Conservation (phyloP, 2,797 vertebrate species). For the Myripristis murdjan region DNA sequence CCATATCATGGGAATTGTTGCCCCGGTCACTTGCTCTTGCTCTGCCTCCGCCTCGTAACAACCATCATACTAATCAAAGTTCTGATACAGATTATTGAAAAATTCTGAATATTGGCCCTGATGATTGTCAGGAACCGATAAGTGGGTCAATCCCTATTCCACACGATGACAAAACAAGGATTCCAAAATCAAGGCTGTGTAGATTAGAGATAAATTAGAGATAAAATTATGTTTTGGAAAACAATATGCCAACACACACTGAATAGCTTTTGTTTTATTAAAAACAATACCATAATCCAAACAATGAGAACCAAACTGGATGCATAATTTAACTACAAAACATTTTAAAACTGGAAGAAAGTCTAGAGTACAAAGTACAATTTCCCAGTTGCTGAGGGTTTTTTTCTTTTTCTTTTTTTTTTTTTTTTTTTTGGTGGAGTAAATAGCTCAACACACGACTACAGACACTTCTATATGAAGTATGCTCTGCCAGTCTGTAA, state of each 20-base stretch:
- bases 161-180: too few relatives aligned
- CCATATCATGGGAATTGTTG: too few relatives aligned
- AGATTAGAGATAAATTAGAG: conserved; percentile 11
- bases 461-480: conserved; percentile 22
- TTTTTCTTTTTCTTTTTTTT: too few relatives aligned
- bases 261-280: conserved; percentile 35
- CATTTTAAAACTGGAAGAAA: conserved; percentile 4
- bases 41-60: too few relatives aligned
- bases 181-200: too few relatives aligned
- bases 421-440: too few relatives aligned
- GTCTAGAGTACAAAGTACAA: neutral
- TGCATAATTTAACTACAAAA: neutral
- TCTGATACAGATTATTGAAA: too few relatives aligned
- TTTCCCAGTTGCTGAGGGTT: conserved; percentile 10
- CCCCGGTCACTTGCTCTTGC: too few relatives aligned
- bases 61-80: too few relatives aligned
- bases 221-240: conserved; percentile 28
- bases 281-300: neutral
- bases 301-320: neutral
- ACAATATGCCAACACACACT: conserved; percentile 23
- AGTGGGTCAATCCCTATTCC: too few relatives aligned
- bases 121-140: too few relatives aligned
- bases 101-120: too few relatives aligned
- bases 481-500: conserved; percentile 8
- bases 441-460: conserved; percentile 21